Conservation (phyloP, 2,797 vertebrate genomes). For the Girardinus metallicus region DNA sequence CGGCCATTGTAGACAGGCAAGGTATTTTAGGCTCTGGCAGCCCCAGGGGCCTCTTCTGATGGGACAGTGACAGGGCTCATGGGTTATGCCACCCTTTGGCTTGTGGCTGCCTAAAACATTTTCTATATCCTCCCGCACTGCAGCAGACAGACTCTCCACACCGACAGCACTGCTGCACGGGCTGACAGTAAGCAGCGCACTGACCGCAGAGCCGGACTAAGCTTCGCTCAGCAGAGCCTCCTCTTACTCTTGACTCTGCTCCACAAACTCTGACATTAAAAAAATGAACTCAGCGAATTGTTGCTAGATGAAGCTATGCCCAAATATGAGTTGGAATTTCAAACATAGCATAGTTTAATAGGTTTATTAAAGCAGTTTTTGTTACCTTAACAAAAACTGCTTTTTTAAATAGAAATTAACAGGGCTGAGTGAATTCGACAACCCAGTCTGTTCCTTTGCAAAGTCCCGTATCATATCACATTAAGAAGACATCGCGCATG, state of each 20-base stretch:
- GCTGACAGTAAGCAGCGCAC: slow-evolving; percentile 59
- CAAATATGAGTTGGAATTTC: too few species aligned
- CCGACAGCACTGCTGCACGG: slow-evolving; percentile 44
- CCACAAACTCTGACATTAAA: neutral
- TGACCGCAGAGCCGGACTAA: slow-evolving; percentile 33
- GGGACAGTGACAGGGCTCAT: slow-evolving; percentile 50
- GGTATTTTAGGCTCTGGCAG: slow-evolving; percentile 57
- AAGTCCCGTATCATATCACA: too few species aligned
- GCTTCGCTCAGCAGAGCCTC: slow-evolving; percentile 39
- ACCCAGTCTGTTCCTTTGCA: too few species aligned
- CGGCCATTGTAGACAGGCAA: slow-evolving; percentile 42
- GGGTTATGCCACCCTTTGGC: slow-evolving; percentile 71
- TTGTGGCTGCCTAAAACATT: slow-evolving; percentile 55
- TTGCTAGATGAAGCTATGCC: too few species aligned
- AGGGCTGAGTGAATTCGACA: too few species aligned
- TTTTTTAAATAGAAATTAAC: too few species aligned
- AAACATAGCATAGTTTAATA: too few species aligned
- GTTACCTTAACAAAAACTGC: too few species aligned
- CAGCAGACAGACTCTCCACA: slow-evolving; percentile 71
- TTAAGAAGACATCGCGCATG: too few species aligned
- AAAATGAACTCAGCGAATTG: too few species aligned
- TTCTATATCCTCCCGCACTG: slow-evolving; percentile 62
- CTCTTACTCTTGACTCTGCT: neutral
- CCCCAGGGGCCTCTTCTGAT: slow-evolving; percentile 40
- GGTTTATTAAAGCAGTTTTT: too few species aligned